phyloP scores from a whole-genome alignment of 2,113 vertebrate genomes.

The Synchiropus splendidus region DNA sequence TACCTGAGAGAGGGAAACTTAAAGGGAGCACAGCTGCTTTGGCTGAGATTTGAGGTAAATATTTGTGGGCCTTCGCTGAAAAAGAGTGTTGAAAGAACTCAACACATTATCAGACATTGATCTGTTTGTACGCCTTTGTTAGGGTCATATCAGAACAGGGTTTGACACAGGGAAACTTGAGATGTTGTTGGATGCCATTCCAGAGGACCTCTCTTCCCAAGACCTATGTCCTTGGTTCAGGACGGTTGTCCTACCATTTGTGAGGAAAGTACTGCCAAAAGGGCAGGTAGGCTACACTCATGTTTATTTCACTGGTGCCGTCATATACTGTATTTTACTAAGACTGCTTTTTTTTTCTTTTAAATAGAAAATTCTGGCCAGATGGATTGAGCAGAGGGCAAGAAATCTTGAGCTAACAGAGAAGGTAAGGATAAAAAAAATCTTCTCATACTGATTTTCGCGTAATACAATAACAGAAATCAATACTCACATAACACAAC shows the following conservation, averaged over 20 bases:
- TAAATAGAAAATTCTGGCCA: constrained; percentile 81
- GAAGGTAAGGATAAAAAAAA: constrained; percentile 83
- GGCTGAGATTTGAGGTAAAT: constrained; percentile 93
- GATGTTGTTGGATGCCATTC: constrained; percentile 72
- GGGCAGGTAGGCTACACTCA: constrained; percentile 70
- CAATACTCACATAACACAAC: too few relatives aligned
- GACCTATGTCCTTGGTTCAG: constrained; percentile 82
- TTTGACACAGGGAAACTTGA: constrained; percentile 76
- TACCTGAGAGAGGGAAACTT: constrained; percentile 78
- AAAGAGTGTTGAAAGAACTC: too few relatives aligned
- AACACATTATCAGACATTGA: background rate
- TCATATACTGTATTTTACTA: too few relatives aligned
- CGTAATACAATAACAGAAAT: too few relatives aligned
- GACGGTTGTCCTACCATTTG: constrained; percentile 81
- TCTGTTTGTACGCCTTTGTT: constrained; percentile 7
- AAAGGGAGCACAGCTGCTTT: constrained; percentile 81
- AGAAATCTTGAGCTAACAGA: constrained; percentile 89
- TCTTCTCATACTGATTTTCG: too few relatives aligned
- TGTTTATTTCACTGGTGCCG: constrained; percentile 1
- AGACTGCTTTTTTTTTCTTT: too few relatives aligned
- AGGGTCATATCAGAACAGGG: constrained; percentile 78
- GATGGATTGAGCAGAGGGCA: constrained; percentile 84
- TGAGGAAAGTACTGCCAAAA: constrained; percentile 71
- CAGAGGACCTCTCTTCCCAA: constrained; percentile 65
- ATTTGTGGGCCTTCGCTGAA: too few relatives aligned